Base-by-base conservation (phyloP, 2,797 vertebrate genomes). In the Pygocentrus nattereri region DNA sequence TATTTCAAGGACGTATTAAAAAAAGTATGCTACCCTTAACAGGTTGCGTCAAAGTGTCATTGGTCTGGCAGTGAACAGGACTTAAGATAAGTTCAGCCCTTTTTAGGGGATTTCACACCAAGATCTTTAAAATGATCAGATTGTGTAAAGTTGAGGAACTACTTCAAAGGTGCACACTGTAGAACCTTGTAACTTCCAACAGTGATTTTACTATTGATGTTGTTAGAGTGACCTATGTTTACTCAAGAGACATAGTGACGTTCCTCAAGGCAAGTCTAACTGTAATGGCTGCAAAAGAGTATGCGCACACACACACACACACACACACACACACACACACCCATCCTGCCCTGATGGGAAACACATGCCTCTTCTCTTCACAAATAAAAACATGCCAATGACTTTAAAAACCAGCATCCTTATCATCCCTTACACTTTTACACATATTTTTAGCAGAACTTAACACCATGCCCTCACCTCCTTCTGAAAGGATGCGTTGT, bases 1-100 rank as follows among this genome's bases (percentile, higher is more conserved):
- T 91, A 92, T 92, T 93, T 92, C 93, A 95, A 95, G 92, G 93
- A 92, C 94, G 93, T 92, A 88, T 91, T 92, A 72, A 89, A 92
- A 91, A 89, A 87, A 86, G 84, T 78, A 87, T 87, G 88, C 88
- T 86, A 91, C 88, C 89, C 88, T 91, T 89, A 90, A 89, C 89
- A 88, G 86, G 89, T 90, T 69, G 69, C 84, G 88, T 91, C 75
- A 41, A 77, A 80, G 69, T 62, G 44, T n/a, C 54, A 21, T 50
- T 52, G 41, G 30, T 38, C 30, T 41, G 31, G 13, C 10, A 16
- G 5, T 56, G 8, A 61, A 50, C 19, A 49, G 62, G 49, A 64
- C 44, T 27, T 41, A 67, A 58, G 27, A 56, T 44, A 58, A 56
- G n/a, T 47, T 4, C 41, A 49, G 41, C 15, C 18, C 27, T 62